These are phyloP conservation scores for Tamandua tetradactyla DNA, from an alignment of 2,797 vertebrate species.

Conservation along the genomic window DNA sequence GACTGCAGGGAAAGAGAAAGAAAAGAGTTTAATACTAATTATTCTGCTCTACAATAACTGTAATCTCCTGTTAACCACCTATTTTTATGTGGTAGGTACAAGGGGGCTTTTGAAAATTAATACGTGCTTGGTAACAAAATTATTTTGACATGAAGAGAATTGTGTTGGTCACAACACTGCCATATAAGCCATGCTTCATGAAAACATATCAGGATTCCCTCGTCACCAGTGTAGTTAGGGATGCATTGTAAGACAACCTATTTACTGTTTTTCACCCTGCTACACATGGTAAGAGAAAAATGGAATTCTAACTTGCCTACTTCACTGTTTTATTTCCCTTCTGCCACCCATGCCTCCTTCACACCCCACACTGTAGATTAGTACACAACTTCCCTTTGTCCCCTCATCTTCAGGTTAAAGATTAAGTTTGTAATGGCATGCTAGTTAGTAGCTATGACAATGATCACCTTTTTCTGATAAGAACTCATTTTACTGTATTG, in stretches of 20 bases:
- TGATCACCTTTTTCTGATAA: neutral
- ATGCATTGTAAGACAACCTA: too few species aligned
- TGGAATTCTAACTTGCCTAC: neutral
- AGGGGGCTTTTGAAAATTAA: neutral
- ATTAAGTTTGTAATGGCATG: neutral
- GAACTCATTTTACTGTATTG: slow-evolving; percentile 7
- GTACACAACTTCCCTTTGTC: neutral
- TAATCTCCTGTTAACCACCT: neutral
- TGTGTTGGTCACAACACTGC: neutral
- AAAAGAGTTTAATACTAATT: neutral
- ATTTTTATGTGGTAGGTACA: neutral
- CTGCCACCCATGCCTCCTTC: neutral
- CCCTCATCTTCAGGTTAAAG: neutral
- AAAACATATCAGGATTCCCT: neutral
- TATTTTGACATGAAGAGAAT: slow-evolving; percentile 24
- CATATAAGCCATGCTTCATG: neutral
- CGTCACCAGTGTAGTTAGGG: neutral
- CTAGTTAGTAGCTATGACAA: neutral
- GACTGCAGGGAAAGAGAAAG: neutral
- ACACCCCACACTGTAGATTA: neutral
- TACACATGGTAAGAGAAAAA: neutral
- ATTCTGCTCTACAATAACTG: fast-evolving
- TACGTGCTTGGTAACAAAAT: neutral
- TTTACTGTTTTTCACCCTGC: neutral
- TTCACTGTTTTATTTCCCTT: neutral